Evolutionary conservation across 1,140 invertebrate species (phyloP).

Genomic region (Venturia canescens): DNA sequence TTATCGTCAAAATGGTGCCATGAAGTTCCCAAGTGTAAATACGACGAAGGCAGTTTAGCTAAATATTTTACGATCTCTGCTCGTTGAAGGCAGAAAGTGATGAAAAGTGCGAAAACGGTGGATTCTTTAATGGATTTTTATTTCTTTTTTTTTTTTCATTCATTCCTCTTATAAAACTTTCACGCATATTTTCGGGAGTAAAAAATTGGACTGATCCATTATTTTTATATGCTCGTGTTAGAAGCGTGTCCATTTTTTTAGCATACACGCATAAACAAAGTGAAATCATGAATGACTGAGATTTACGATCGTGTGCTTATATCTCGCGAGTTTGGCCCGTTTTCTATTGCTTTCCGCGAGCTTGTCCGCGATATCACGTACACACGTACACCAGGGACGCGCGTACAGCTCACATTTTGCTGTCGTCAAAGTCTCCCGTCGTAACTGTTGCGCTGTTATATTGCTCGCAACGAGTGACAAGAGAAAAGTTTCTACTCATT

Average conservation of each 20-base stretch:
- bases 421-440: conserved; percentile 6
- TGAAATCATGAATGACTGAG: conserved; percentile 54
- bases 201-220: too few relatives aligned
- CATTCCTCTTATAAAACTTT: too few relatives aligned
- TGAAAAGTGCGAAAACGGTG: too few relatives aligned
- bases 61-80: too few relatives aligned
- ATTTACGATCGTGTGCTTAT: conserved; percentile 44
- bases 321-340: conserved; percentile 29
- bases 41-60: neutral
- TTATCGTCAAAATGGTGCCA: conserved; percentile 21
- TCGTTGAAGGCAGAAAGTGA: too few relatives aligned
- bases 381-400: neutral
- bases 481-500: conserved; percentile 50
- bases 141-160: too few relatives aligned
- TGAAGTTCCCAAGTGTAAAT: neutral
- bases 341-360: conserved; percentile 47
- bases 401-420: neutral
- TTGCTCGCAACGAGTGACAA: neutral
- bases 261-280: conserved; percentile 23
- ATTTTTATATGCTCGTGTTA: too few relatives aligned
- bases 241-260: too few relatives aligned
- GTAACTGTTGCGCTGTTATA: neutral
- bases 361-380: neutral
- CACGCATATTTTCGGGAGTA: too few relatives aligned
- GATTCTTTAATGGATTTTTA: too few relatives aligned